Conservation (phyloP, 1,140 invertebrate species). For the Vanessa atalanta region DNA sequence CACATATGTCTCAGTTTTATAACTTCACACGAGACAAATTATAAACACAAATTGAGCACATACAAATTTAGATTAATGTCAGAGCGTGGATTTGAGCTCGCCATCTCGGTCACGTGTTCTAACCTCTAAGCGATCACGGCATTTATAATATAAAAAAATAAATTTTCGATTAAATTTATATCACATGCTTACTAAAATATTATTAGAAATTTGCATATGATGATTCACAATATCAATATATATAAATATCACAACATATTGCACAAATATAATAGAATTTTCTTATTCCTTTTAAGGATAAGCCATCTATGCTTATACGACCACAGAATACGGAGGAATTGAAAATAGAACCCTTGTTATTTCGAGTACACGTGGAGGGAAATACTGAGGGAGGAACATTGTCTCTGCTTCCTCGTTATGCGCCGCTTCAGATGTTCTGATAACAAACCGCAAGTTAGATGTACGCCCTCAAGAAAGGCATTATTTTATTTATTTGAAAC, state of each 20-base stretch:
- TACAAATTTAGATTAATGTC: too few relatives aligned
- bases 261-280: constrained; percentile 2
- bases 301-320: constrained; percentile 54
- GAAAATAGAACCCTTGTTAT: constrained; percentile 76
- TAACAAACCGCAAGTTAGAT: constrained; percentile 47
- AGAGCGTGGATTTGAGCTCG: too few relatives aligned
- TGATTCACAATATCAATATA: neutral
- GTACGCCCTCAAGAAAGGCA: constrained; percentile 34
- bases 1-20: too few relatives aligned
- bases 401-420: constrained; percentile 55
- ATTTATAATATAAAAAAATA: too few relatives aligned
- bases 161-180: too few relatives aligned
- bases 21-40: too few relatives aligned
- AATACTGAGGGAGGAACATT: constrained; percentile 63
- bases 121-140: too few relatives aligned
- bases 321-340: constrained; percentile 68
- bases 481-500: constrained; percentile 28
- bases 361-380: constrained; percentile 69
- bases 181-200: neutral
- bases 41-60: too few relatives aligned
- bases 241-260: constrained; percentile 1
- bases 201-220: neutral
- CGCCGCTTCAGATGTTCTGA: constrained; percentile 49
- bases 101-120: too few relatives aligned
- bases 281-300: constrained; percentile 50